phyloP scores from a whole-genome alignment of 2,888 invertebrate genomes.

The Melanargia galathea region DNA sequence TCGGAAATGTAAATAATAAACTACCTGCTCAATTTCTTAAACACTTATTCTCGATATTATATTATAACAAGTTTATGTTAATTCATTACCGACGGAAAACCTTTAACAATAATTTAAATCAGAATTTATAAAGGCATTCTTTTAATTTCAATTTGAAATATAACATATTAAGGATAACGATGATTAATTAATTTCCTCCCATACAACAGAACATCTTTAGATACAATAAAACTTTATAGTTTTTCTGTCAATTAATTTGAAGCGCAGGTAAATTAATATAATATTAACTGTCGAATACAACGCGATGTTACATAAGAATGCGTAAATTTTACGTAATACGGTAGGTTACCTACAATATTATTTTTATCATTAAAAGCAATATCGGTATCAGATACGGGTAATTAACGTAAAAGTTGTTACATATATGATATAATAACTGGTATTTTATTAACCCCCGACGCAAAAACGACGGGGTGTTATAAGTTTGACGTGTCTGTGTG shows the following conservation, averaged over 20 bases:
- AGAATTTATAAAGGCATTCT: no score
- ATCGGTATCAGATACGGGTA: slow-evolving; percentile 5
- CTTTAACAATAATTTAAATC: no score
- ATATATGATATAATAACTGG: slow-evolving; percentile 11
- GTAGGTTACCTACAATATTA: neutral
- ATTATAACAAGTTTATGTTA: no score
- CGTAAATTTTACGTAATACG: slow-evolving; percentile 1
- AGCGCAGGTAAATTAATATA: neutral
- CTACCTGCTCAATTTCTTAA: no score
- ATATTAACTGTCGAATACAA: neutral
- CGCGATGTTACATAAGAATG: slow-evolving; percentile 1
- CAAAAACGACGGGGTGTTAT: no score
- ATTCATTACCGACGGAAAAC: no score
- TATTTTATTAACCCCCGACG: no score
- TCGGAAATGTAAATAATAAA: no score
- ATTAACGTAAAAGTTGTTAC: slow-evolving; percentile 13
- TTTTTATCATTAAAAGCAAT: neutral
- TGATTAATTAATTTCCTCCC: neutral
- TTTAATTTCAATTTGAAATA: no score
- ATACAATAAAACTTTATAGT: neutral
- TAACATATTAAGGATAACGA: no score
- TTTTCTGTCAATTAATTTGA: neutral
- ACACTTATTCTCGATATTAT: no score
- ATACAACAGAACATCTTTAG: neutral
- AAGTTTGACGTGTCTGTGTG: no score